These are phyloP conservation scores for Polypedilum vanderplanki DNA, from an alignment of 1,140 invertebrate genomes.

Conservation along the genomic window DNA sequence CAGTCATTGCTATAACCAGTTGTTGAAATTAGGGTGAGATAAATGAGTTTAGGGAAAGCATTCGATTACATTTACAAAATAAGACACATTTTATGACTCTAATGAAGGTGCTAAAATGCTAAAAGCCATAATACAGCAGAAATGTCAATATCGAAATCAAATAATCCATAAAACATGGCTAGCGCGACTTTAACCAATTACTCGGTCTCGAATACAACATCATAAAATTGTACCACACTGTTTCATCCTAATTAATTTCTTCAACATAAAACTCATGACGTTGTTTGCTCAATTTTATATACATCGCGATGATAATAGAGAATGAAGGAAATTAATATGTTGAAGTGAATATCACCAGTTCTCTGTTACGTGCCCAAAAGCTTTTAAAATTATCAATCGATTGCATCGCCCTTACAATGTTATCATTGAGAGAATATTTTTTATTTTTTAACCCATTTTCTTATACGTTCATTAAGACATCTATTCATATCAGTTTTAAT, in stretches of 20 bases:
- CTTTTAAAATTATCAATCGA: constrained; percentile 7
- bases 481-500: too few relatives aligned
- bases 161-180: background rate
- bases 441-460: constrained; percentile 1
- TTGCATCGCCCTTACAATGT: background rate
- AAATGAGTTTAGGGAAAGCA: background rate
- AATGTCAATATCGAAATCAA: constrained; percentile 3
- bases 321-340: background rate
- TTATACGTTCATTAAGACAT: background rate
- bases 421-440: background rate
- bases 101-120: constrained; percentile 1
- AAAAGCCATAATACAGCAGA: background rate
- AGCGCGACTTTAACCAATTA: background rate
- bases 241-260: constrained; percentile 19
- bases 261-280: background rate
- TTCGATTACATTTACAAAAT: background rate
- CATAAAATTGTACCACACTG: constrained; percentile 12
- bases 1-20: too few relatives aligned
- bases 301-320: background rate
- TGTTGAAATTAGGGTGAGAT: background rate
- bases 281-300: constrained; percentile 8
- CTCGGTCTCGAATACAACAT: background rate
- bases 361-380: background rate
- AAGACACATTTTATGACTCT: background rate
- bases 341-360: background rate